A percentile compares a stretch with the other conserved stretches of the same genome.
Conservation (phyloP, 2,888 invertebrate genomes). For the Microplitis manilae region DNA sequence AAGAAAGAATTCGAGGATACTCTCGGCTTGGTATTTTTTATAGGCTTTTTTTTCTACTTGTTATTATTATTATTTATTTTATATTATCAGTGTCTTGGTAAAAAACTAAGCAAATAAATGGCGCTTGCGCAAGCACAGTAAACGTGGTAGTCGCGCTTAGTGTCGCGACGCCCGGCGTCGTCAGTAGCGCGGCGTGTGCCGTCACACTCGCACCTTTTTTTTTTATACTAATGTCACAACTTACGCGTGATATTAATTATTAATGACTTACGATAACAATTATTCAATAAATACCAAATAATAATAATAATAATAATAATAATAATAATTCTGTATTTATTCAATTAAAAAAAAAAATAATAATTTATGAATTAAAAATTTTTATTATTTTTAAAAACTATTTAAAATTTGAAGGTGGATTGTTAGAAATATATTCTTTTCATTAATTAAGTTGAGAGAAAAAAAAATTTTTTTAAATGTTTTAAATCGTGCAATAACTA, state of each 20-base stretch:
- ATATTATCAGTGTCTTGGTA: background rate
- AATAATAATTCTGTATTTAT: background rate
- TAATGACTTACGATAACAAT: background rate
- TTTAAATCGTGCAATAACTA: no score
- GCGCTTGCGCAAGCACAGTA: slow-evolving; percentile 56
- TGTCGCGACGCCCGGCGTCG: slow-evolving; percentile 64
- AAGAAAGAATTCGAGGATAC: slow-evolving; percentile 25
- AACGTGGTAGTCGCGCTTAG: slow-evolving; percentile 48
- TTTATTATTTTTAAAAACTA: no score
- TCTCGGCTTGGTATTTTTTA: slow-evolving; percentile 35
- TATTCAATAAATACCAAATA: background rate
- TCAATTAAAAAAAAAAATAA: no score
- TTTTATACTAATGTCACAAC: background rate
- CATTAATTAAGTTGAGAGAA: no score
- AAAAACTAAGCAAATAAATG: slow-evolving; percentile 16
- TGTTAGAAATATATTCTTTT: no score
- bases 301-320: background rate
- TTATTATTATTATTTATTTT: background rate
- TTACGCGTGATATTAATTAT: background rate
- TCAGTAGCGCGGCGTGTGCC: slow-evolving; percentile 71
- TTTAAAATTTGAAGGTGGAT: no score
- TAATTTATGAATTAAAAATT: no score
- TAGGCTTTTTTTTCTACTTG: background rate
- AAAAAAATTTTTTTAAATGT: no score
- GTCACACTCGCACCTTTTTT: slow-evolving; percentile 66